Evolutionary conservation across 2,888 invertebrate genomes (phyloP).

Genomic region (Drosophila putrida): DNA sequence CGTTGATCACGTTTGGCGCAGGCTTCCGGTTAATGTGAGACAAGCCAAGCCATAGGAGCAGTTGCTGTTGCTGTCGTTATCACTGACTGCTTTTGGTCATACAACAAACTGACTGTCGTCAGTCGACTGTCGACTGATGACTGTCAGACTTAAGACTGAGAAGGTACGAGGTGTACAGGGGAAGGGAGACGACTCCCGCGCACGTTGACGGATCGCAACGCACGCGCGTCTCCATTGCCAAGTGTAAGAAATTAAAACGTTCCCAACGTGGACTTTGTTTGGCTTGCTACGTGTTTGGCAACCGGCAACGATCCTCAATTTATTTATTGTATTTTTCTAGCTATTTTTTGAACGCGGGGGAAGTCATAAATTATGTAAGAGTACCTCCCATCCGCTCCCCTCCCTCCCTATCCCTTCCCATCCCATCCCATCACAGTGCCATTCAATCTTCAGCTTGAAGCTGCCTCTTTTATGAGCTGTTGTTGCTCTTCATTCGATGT

Average conservation of each 20-base stretch:
- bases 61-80: slow-evolving; percentile 44
- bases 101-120: slow-evolving; percentile 44
- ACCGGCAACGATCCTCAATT: slow-evolving; percentile 78
- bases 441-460: slow-evolving; percentile 3
- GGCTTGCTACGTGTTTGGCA: slow-evolving; percentile 79
- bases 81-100: slow-evolving; percentile 66
- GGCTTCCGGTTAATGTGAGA: slow-evolving; percentile 83
- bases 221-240: slow-evolving; percentile 72
- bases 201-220: slow-evolving; percentile 79
- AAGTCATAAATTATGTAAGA: slow-evolving; percentile 81
- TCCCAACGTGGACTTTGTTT: slow-evolving; percentile 79
- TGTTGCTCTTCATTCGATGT: slow-evolving; percentile 17
- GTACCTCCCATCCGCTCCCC: slow-evolving; percentile 2
- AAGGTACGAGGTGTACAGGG: neutral
- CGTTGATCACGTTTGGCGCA: slow-evolving; percentile 84
- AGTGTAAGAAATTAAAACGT: slow-evolving; percentile 81
- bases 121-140: slow-evolving; percentile 30
- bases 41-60: slow-evolving; percentile 55
- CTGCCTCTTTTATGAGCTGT: slow-evolving; percentile 60
- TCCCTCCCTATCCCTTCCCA: neutral
- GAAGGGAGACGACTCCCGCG: slow-evolving; percentile 68
- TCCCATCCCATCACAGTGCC: neutral
- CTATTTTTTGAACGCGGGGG: slow-evolving; percentile 54
- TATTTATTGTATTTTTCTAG: slow-evolving; percentile 80
- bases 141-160: slow-evolving; percentile 25